Evolutionary conservation across 2,797 vertebrate genomes (phyloP).

Genomic region (Tauraco hartlaubi): DNA sequence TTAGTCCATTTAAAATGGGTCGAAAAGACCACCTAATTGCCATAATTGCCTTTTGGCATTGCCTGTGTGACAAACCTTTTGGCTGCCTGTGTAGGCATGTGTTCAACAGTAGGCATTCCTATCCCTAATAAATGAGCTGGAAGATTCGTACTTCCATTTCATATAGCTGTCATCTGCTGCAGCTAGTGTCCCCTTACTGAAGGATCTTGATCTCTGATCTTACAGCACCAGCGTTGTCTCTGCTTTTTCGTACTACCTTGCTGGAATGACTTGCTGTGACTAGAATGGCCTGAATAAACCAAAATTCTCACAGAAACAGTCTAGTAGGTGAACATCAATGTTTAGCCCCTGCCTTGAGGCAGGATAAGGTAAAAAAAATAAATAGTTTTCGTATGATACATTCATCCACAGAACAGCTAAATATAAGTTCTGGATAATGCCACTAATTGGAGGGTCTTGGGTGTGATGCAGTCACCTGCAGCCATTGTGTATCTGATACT

Average conservation of each 20-base stretch:
- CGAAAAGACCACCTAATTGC: constrained; percentile 17
- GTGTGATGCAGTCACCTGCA: neutral
- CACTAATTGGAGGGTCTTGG: neutral
- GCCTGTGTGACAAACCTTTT: neutral
- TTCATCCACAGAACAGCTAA: neutral
- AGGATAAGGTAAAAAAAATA: neutral
- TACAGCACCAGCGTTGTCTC: neutral
- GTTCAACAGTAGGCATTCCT: neutral
- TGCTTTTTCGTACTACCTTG: neutral
- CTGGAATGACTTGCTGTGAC: neutral
- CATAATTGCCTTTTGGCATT: constrained; percentile 34
- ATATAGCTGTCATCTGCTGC: neutral
- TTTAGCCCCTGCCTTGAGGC: neutral
- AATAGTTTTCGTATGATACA: neutral
- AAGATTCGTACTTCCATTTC: neutral
- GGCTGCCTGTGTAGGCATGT: neutral
- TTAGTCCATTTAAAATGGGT: constrained; percentile 24
- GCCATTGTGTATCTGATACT: neutral
- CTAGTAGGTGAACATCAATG: neutral
- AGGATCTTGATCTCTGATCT: neutral
- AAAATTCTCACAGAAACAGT: neutral
- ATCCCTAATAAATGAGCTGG: neutral
- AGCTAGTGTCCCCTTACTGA: neutral
- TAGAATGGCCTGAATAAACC: neutral
- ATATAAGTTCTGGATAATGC: neutral